Base-by-base conservation (phyloP, 1,140 invertebrate genomes). In the roundworm (Caenorhabditis elegans) region DNA sequence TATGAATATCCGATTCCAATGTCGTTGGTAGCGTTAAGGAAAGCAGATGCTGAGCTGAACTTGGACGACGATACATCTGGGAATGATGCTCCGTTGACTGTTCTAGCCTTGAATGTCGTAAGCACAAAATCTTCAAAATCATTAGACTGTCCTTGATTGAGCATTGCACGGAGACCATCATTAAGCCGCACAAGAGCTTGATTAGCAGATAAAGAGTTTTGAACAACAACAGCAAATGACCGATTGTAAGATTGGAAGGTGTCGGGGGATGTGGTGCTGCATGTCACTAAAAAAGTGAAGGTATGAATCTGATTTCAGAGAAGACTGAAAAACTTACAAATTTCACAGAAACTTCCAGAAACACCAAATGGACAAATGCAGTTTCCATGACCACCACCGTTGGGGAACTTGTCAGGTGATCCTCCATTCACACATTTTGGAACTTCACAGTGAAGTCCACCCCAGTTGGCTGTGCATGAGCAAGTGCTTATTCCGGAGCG, bases 341-440 rank as follows among this genome's bases (percentile, higher is more conserved):
- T 48, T 36, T 77, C 46, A 28, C 76, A 77, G 46, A 77, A 77
- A 19, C 31, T 36, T 34, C 76, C 76, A 22, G 24, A 13, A 19
- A 77, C 17, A 26, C 76, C 76, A 51, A 77, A 77, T 77, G 46
- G 76, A 51, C 76, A 77, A 11, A 77, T 19, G 19, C 76, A 77
- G 46, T 49, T 49, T 47, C 46, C 46, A 48, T 36, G 46, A 8
- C 76, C 76, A 26, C 34, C 34, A 31, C 76, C 76, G n/a, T 70
- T 70, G 13, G 76, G 76, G 48, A 77, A 77, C 24, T 77, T 53
- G 36, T 77, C 36, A n/a, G 24, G 43, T 8, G 26, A n/a, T 77
- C 76, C 76, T 10, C 76, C 76, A 36, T 77, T 77, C 76, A 34
- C 6, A 51, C 76, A 77, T 15, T 48, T 48, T 22, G 46, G 48